Conservation (phyloP, 2,797 vertebrate genomes). For the Bradypus variegatus region DNA sequence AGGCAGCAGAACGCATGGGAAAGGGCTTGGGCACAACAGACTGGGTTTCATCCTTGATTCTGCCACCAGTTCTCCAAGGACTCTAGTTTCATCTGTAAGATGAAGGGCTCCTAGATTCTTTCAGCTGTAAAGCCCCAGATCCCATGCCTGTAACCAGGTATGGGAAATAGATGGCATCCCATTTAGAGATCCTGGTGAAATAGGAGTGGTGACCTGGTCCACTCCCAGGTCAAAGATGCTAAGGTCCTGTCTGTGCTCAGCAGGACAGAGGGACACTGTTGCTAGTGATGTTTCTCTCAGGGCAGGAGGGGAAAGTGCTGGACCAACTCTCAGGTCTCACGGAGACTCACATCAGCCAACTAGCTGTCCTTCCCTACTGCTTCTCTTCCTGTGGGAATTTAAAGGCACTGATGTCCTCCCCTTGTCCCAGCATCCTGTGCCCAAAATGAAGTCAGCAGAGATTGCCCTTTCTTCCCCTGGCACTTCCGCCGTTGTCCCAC, state of each 20-base stretch:
- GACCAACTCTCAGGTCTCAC: background rate
- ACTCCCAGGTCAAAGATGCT: background rate
- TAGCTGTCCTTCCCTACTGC: fast-evolving
- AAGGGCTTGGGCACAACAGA: background rate
- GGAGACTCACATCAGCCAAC: background rate
- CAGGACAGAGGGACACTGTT: background rate
- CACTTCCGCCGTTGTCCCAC: background rate
- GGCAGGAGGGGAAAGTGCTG: background rate
- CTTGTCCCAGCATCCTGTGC: background rate
- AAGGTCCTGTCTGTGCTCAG: background rate
- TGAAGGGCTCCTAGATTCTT: background rate
- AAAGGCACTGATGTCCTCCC: fast-evolving
- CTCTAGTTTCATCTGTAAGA: background rate
- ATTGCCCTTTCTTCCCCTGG: background rate
- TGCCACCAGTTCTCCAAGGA: background rate
- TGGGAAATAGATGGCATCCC: background rate
- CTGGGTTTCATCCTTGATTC: background rate
- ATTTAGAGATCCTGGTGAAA: background rate
- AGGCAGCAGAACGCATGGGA: background rate
- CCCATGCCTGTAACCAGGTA: background rate
- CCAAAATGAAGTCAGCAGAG: background rate
- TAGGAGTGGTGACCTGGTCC: background rate
- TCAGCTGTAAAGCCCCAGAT: background rate
- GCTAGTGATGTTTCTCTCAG: background rate
- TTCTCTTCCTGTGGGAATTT: background rate